Conservation (phyloP, 1,140 invertebrate genomes). For the Apis florea region DNA sequence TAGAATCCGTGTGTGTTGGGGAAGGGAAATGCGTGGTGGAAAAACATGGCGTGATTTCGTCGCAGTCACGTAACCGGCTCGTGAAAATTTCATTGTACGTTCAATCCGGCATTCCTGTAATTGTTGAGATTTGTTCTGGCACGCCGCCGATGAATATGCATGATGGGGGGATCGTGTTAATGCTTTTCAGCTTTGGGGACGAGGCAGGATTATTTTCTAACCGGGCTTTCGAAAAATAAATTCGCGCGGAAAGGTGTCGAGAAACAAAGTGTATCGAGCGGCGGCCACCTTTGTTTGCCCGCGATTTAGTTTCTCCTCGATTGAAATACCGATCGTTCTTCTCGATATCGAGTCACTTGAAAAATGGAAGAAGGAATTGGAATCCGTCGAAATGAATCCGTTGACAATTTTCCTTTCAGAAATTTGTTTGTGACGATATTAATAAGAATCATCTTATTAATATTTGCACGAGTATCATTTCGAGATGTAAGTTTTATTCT, state of each 20-base stretch:
- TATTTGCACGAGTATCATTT: no score
- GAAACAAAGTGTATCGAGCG: constrained; percentile 14
- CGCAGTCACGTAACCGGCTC: constrained; percentile 27
- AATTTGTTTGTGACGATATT: no score
- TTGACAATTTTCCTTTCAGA: no score
- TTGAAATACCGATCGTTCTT: constrained; percentile 11
- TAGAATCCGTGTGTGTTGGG: no score
- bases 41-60: constrained; percentile 16
- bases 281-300: not conserved
- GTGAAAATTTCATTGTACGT: constrained; percentile 39
- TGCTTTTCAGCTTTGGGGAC: constrained; percentile 10
- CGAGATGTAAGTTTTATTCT: no score
- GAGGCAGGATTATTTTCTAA: constrained; percentile 19
- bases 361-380: not conserved
- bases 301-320: not conserved
- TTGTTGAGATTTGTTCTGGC: constrained; percentile 35
- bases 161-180: constrained; percentile 22
- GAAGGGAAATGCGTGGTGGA: not conserved
- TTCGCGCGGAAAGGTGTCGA: constrained; percentile 30
- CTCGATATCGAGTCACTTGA: not conserved
- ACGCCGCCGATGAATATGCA: constrained; percentile 26
- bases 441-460: no score
- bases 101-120: constrained; percentile 27
- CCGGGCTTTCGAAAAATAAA: constrained; percentile 29
- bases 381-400: no score